phyloP scores from a whole-genome alignment of 2,888 invertebrate species.

The Hermodice carunculata region DNA sequence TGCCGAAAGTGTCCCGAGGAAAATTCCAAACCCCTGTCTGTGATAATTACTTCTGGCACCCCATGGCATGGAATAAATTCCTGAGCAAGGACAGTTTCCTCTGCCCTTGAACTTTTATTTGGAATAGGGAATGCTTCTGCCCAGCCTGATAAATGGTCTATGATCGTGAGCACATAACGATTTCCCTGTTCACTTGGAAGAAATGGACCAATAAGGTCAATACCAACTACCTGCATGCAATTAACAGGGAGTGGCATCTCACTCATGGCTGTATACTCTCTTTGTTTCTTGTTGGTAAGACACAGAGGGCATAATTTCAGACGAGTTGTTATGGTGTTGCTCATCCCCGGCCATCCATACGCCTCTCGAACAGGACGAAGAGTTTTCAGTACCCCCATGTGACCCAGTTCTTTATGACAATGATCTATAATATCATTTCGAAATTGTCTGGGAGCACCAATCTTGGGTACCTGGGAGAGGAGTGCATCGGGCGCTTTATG shows the following conservation, averaged over 20 bases:
- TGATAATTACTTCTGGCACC: slow-evolving; percentile 12
- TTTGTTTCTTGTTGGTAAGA: not conserved
- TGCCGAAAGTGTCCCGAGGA: slow-evolving; percentile 1
- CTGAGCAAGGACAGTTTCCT: slow-evolving; percentile 1
- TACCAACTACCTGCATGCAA: slow-evolving; percentile 5
- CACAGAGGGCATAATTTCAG: slow-evolving; percentile 7
- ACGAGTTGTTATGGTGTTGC: not conserved
- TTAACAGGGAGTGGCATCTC: slow-evolving; percentile 8
- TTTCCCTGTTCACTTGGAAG: not conserved
- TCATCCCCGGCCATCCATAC: slow-evolving; percentile 25
- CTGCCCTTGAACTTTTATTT: slow-evolving; percentile 3
- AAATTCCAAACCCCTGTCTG: too few species aligned
- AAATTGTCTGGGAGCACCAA: slow-evolving; percentile 5
- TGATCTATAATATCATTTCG: slow-evolving; percentile 5
- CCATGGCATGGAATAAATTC: slow-evolving; percentile 3
- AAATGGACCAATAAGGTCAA: slow-evolving; percentile 26
- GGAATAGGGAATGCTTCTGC: slow-evolving; percentile 18
- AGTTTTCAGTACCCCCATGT: slow-evolving; percentile 1
- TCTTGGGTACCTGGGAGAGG: too few species aligned
- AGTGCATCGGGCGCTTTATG: too few species aligned
- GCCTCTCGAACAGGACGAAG: not conserved
- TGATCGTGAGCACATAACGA: slow-evolving; percentile 11
- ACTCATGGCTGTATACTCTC: not conserved
- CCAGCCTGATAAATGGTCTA: slow-evolving; percentile 20
- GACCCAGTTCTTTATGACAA: slow-evolving; percentile 21